Conservation (phyloP, 2,888 invertebrate genomes). For the Scelioninae gen. 2 region DNA sequence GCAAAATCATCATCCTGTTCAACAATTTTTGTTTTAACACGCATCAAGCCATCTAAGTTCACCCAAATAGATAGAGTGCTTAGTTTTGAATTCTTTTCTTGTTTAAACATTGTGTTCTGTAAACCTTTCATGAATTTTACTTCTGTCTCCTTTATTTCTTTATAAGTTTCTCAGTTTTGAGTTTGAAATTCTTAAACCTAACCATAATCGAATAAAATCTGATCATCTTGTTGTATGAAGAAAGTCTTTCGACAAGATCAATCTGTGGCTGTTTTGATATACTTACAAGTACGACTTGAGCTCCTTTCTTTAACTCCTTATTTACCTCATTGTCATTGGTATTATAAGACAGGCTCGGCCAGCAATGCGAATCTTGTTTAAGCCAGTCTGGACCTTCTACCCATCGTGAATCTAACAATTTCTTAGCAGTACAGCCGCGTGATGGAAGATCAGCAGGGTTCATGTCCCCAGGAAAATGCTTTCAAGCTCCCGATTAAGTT, state of each 20-base stretch:
- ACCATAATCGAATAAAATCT: conserved; percentile 41
- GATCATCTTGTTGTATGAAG: conserved; percentile 37
- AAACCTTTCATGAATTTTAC: conserved; percentile 22
- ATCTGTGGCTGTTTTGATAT: neutral
- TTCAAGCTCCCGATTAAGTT: conserved; percentile 59
- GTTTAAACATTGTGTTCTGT: conserved; percentile 39
- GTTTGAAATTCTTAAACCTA: conserved; percentile 34
- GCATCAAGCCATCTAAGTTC: conserved; percentile 25
- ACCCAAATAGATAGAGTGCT: conserved; percentile 5
- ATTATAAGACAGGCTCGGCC: conserved; percentile 23
- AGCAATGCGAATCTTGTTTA: conserved; percentile 4
- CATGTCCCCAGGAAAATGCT: conserved; percentile 64
- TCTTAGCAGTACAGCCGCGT: conserved; percentile 64
- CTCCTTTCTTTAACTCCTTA: conserved; percentile 25
- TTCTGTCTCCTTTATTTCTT: conserved; percentile 32
- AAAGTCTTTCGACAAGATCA: conserved; percentile 9
- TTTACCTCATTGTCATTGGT: conserved; percentile 29
- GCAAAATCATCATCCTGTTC: conserved; percentile 59
- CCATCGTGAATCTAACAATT: conserved; percentile 65
- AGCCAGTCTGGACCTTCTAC: conserved; percentile 69
- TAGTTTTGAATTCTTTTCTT: conserved; percentile 25
- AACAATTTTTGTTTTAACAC: conserved; percentile 56
- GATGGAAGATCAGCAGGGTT: conserved; percentile 70
- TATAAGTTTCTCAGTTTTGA: conserved; percentile 21
- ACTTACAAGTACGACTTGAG: conserved; percentile 20